These are phyloP conservation scores for Phodopus roborovskii DNA, from an alignment of 2,113 vertebrate species.

Conservation along the genomic window DNA sequence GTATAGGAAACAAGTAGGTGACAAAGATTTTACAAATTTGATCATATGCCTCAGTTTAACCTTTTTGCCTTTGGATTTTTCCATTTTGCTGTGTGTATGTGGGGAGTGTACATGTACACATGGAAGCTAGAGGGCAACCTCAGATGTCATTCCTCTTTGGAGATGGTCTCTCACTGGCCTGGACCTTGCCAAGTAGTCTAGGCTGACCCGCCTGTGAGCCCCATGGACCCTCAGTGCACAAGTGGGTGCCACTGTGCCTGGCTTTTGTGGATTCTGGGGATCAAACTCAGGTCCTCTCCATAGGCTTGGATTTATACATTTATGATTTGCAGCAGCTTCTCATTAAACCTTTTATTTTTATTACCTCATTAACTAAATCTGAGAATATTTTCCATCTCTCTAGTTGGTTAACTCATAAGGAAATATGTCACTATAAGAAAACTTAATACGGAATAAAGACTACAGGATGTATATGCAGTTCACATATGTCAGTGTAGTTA, in stretches of 20 bases:
- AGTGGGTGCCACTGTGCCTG: neutral
- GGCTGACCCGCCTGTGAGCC: neutral
- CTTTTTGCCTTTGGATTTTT: neutral
- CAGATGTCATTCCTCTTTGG: neutral
- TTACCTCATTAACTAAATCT: neutral
- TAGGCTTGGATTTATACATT: neutral
- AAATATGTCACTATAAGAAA: constrained; percentile 53
- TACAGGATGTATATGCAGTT: neutral
- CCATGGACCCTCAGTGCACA: no score
- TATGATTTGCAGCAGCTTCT: constrained; percentile 55
- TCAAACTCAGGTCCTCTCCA: neutral
- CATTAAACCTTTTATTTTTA: constrained; percentile 48
- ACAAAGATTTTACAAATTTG: constrained; percentile 10
- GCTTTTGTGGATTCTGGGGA: neutral
- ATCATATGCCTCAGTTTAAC: neutral
- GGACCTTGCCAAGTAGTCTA: neutral
- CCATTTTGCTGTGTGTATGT: neutral
- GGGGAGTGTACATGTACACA: no score
- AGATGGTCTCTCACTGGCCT: neutral
- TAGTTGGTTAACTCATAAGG: constrained; percentile 43
- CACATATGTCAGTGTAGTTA: constrained; percentile 28
- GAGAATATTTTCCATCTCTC: neutral
- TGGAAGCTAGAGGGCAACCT: neutral
- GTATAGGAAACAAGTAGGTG: constrained; percentile 58
- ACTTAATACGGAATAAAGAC: constrained; percentile 5